Evolutionary conservation across 2,797 vertebrate genomes (phyloP), one percentile per base, ranked within the genome.

Genomic region (Rhincodon typus): DNA sequence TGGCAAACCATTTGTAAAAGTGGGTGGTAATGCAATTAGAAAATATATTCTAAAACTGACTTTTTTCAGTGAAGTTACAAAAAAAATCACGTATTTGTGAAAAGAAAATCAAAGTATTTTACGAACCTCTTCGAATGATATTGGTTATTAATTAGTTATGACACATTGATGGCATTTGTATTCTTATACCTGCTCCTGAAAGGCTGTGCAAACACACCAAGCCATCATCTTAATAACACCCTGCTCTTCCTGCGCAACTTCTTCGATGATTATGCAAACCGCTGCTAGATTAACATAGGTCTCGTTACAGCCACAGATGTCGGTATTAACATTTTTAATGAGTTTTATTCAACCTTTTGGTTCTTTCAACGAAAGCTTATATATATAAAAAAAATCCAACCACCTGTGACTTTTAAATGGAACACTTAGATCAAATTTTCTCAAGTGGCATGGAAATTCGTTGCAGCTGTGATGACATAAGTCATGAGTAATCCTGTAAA

Each of bases 241-340:
- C 67, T 27, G 67, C 66, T 27, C 69, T 72, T 94, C 93, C 93
- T 46, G 67, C 42, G 91, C 46, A 94, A 94, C 72, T 72, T 94
- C 67, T 30, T 13, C 15, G 10, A 17, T 94, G 72, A 94, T 94
- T 69, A 94, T 15, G 42, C 38, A 4, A n/a, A 10, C 66, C 67
- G 3, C 69, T 70, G 17, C 69, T 50, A 12, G 21, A 72, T 94
- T 72, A 17, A 42, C 42, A 90, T 38, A 72, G 67, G 38, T 94
- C 46, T 46, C n/a, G 21, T 25, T 50, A 12, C 67, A 27, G 38
- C 38, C 62, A 42, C 93, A 94, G 93, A 94, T 94, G 93, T 94
- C 38, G 15, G 21, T 4, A 94, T 94, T 94, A 94, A 46, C 93
- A 94, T 94, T 72, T 42, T 25, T 27, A 94, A 94, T 94, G 93